These are phyloP conservation scores for Planiliza haematocheilus DNA, from an alignment of 2,113 vertebrate species.

Conservation along the genomic window DNA sequence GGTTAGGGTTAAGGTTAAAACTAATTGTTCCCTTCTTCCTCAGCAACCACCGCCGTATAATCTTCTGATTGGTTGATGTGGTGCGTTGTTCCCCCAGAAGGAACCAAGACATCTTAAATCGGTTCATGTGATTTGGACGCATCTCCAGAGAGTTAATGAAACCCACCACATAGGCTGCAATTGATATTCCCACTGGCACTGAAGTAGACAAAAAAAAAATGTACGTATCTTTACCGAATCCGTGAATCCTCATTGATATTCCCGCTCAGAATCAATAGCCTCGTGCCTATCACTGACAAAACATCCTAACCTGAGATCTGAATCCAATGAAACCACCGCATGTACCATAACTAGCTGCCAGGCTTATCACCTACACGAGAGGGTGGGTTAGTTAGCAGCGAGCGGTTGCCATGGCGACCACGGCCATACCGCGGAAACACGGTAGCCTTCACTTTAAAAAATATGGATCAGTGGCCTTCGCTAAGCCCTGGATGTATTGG, in stretches of 20 bases:
- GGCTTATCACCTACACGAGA: background rate
- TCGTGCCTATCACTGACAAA: conserved; percentile 24
- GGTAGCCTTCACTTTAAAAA: conserved; percentile 45
- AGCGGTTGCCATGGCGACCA: conserved; percentile 6
- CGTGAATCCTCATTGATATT: conserved; percentile 17
- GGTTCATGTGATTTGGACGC: too few relatives aligned
- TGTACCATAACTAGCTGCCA: background rate
- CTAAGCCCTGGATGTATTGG: conserved; percentile 52
- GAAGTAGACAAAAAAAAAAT: conserved; percentile 18
- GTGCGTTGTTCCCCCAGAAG: too few relatives aligned
- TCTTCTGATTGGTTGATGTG: too few relatives aligned
- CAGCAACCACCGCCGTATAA: too few relatives aligned
- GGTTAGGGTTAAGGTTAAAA: too few relatives aligned
- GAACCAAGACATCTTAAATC: too few relatives aligned
- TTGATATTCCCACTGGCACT: conserved; percentile 45
- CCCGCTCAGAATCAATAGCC: conserved; percentile 36
- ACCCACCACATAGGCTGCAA: conserved; percentile 19
- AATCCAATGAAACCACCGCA: background rate
- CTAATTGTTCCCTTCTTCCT: too few relatives aligned
- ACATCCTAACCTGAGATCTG: conserved; percentile 10
- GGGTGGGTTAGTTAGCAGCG: conserved; percentile 9
- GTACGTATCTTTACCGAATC: too few relatives aligned
- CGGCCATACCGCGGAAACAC: conserved; percentile 42
- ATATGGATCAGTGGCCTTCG: conserved; percentile 47
- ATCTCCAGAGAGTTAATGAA: background rate